Evolutionary conservation across 2,888 invertebrate species (phyloP).

Genomic region (Allacma fusca): DNA sequence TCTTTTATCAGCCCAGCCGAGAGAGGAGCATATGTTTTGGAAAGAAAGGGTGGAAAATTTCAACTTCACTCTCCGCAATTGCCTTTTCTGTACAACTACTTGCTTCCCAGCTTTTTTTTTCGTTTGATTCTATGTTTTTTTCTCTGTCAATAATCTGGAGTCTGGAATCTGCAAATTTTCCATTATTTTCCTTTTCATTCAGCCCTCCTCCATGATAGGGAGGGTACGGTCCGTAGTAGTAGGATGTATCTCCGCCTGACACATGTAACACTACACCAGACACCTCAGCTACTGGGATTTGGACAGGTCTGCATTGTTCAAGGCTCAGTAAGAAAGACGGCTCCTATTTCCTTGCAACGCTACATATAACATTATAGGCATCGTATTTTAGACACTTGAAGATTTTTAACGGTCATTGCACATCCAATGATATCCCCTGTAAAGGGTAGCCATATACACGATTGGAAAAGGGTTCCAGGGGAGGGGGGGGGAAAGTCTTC

Average conservation of each 20-base stretch:
- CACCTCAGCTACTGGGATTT: too few species aligned
- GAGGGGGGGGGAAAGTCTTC: too few species aligned
- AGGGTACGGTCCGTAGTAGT: too few species aligned
- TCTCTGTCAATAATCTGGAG: constrained; percentile 5
- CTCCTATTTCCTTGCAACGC: neutral
- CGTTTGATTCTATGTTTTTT: neutral
- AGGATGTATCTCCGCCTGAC: too few species aligned
- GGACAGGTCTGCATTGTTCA: too few species aligned
- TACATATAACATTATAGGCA: constrained; percentile 4
- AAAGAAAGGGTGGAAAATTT: constrained; percentile 37
- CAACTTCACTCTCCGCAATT: constrained; percentile 45
- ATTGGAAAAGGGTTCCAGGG: too few species aligned
- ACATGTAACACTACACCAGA: too few species aligned
- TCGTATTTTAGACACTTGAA: neutral
- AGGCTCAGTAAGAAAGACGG: too few species aligned
- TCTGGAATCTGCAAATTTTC: constrained; percentile 23
- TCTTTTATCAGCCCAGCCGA: constrained; percentile 33
- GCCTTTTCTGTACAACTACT: constrained; percentile 28
- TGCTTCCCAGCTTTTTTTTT: neutral
- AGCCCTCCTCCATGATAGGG: neutral
- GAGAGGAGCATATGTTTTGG: constrained; percentile 34
- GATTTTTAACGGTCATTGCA: too few species aligned
- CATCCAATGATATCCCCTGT: too few species aligned
- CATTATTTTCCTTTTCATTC: constrained; percentile 13
- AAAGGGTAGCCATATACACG: too few species aligned